A percentile compares a stretch with the other conserved stretches of the same genome.
Conservation (phyloP, 1,140 invertebrate genomes). For the Megathymus violae region DNA sequence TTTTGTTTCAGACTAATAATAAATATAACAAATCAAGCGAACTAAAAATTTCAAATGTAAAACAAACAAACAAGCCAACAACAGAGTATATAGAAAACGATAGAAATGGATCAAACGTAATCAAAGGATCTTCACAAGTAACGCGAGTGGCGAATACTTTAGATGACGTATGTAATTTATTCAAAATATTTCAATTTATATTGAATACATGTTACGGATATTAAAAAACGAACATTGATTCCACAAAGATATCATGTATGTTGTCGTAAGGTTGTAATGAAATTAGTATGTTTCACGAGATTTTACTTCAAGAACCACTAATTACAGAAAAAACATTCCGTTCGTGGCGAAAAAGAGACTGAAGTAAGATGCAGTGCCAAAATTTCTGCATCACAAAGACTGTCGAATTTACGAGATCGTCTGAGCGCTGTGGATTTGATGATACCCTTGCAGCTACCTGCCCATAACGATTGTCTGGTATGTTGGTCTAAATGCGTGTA, state of each 20-base stretch:
- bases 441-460: slow-evolving; percentile 71
- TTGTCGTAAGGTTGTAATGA: slow-evolving; percentile 38
- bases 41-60: slow-evolving; percentile 49
- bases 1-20: slow-evolving; percentile 55
- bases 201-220: neutral
- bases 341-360: slow-evolving; percentile 58
- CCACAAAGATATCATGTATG: too few relatives aligned
- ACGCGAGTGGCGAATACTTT: slow-evolving; percentile 38
- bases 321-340: slow-evolving; percentile 65
- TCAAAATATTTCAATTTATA: neutral
- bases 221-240: too few relatives aligned
- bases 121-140: slow-evolving; percentile 39
- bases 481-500: slow-evolving; percentile 31
- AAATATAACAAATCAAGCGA: slow-evolving; percentile 66
- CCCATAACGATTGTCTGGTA: slow-evolving; percentile 63
- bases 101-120: slow-evolving; percentile 35
- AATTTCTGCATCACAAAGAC: slow-evolving; percentile 72
- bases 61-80: slow-evolving; percentile 34
- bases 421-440: slow-evolving; percentile 66
- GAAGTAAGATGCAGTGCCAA: slow-evolving; percentile 56
- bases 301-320: slow-evolving; percentile 10
- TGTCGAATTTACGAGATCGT: slow-evolving; percentile 69
- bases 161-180: slow-evolving; percentile 37
- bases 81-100: slow-evolving; percentile 43
- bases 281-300: slow-evolving; percentile 29